Evolutionary conservation across 2,888 invertebrate species (phyloP), one percentile per base, ranked within the genome.

Genomic region (Norana najaformis): DNA sequence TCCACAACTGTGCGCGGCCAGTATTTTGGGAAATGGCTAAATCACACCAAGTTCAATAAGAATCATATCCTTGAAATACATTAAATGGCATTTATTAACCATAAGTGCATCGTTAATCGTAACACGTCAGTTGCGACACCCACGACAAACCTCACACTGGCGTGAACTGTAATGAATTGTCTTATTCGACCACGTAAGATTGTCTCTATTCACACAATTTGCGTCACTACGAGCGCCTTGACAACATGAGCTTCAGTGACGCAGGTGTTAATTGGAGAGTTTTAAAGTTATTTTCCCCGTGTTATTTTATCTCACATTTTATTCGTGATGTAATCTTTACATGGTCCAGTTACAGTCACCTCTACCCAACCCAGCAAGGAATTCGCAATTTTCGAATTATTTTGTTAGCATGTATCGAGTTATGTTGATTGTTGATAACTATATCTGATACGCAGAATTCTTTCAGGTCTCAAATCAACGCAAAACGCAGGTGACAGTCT

Each of bases 211-310:
- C 36, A 14, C 20, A 37, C 85, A 85, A 85, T 85, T 85, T 85
- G 85, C 85, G 85, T 85, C 85, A 85, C 85, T 69, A 85, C 36
- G 85, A 85, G 37, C 85, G 85, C 85, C 85, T 85, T 85, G 85
- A 85, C 85, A 85, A 85, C 85, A 85, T 37, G 37, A 37, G 37
- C 85, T 35, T 35, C 37, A 85, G 85, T 85, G 85, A 85, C 85
- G 85, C 85, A 85, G 85, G 85, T 85, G 85, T 37, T 85, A 85
- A 85, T 85, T 36, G 37, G 34, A 85, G 37, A 23, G 85, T 18
- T 37, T 34, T 20, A 20, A 85, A 35, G 37, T 85, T 23, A 35
- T 85, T 85, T 85, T 85, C 85, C 36, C 8, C 85, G 85, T 85
- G 85, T 18, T 85, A 37, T 85, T 85, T 36, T 85, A 69, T 69